Percentiles rank a stretch among this genome's conserved stretches.
Conservation (phyloP, 2,113 vertebrate genomes). For the Thalassoma bifasciatum region DNA sequence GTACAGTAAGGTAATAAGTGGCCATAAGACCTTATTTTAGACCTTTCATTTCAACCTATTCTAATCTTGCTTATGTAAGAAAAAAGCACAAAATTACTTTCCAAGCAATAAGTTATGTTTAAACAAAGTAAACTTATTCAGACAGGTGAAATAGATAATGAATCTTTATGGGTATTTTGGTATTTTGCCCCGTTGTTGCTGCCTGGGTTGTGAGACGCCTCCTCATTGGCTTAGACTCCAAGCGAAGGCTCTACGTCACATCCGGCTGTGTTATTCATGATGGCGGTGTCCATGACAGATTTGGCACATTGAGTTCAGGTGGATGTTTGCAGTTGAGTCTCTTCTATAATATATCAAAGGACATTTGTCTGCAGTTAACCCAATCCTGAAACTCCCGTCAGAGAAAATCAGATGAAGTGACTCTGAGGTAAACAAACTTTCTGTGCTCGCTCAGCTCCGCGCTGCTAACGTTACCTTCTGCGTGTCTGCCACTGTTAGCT, state of each 20-base stretch:
- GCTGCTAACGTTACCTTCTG: too few species aligned
- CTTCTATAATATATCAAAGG: background rate
- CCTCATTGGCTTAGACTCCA: constrained; percentile 52
- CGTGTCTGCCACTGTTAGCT: constrained; percentile 39
- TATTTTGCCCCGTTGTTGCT: constrained; percentile 53
- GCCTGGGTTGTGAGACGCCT: background rate
- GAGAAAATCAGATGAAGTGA: constrained; percentile 9
- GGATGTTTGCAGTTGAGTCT: background rate
- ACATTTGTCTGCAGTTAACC: background rate
- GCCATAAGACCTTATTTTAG: too few species aligned
- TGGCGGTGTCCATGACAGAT: constrained; percentile 65
- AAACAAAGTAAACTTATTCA: background rate
- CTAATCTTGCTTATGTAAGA: too few species aligned
- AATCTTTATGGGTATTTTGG: constrained; percentile 14
- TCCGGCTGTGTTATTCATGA: constrained; percentile 63
- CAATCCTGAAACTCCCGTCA: background rate
- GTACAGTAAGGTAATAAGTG: too few species aligned
- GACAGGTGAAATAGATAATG: constrained; percentile 21
- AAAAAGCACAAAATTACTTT: too few species aligned
- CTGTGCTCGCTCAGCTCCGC: background rate
- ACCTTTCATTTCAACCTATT: too few species aligned
- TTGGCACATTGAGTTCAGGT: constrained; percentile 58
- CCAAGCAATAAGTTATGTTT: too few species aligned
- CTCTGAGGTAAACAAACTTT: constrained; percentile 23
- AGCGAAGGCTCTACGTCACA: constrained; percentile 22